Evolutionary conservation across 1,140 invertebrate species (phyloP).

Genomic region (Trissolcus basalis): DNA sequence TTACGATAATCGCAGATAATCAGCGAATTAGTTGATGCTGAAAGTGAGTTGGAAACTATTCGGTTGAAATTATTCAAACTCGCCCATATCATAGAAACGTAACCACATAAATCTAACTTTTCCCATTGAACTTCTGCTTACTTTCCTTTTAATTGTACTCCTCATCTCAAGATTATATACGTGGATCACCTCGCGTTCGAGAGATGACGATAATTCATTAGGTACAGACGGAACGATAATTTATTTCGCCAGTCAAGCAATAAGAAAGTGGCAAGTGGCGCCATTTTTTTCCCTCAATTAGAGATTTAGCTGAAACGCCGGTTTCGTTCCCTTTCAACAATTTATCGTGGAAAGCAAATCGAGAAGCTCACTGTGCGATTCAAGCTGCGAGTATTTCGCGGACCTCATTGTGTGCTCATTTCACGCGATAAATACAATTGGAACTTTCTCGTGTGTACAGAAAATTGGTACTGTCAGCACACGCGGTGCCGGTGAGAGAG

Average conservation of each 20-base stretch:
- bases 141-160: conserved; percentile 14
- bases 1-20: not conserved
- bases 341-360: conserved; percentile 61
- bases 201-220: conserved; percentile 34
- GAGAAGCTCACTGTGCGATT: conserved; percentile 18
- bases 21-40: not conserved
- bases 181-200: conserved; percentile 7
- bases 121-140: conserved; percentile 3
- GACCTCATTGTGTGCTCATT: conserved; percentile 55
- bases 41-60: no score
- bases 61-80: not conserved
- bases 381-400: conserved; percentile 6
- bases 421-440: conserved; percentile 63
- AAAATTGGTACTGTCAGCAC: conserved; percentile 58
- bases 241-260: conserved; percentile 11
- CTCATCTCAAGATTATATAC: conserved; percentile 8
- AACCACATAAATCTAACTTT: not conserved
- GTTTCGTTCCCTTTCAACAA: conserved; percentile 19
- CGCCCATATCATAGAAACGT: not conserved
- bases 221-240: conserved; percentile 26
- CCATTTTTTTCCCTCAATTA: conserved; percentile 16
- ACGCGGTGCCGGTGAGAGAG: conserved; percentile 33
- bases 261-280: conserved; percentile 22
- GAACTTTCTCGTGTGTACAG: conserved; percentile 60
- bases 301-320: conserved; percentile 47